Conservation (phyloP, 2,113 vertebrate species). For the Pseudorhombus dupliciocellatus region DNA sequence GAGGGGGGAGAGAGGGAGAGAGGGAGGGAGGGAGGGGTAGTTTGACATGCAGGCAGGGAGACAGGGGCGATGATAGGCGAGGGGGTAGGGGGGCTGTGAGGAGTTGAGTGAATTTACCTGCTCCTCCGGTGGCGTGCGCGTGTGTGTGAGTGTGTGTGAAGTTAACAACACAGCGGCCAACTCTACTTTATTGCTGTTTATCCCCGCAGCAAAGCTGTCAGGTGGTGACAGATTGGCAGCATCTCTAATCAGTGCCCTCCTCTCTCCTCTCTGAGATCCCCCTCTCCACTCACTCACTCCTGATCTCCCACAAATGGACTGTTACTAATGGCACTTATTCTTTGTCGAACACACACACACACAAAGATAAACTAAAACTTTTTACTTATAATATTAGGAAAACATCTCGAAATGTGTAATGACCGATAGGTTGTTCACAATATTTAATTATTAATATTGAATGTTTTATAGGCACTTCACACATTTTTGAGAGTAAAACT, state of each 20-base stretch:
- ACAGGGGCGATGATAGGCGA: constrained; percentile 67
- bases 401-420: no score
- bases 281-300: constrained; percentile 54
- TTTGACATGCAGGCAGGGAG: constrained; percentile 65
- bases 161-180: constrained; percentile 68
- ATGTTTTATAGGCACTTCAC: no score
- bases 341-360: neutral
- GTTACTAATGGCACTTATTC: constrained; percentile 38
- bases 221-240: constrained; percentile 74
- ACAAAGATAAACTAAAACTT: constrained; percentile 1
- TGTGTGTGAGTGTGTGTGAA: constrained; percentile 52
- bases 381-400: neutral
- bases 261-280: constrained; percentile 51
- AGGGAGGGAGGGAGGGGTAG: constrained; percentile 31
- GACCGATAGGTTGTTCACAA: neutral
- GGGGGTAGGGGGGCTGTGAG: constrained; percentile 28
- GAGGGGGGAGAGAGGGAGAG: constrained; percentile 20
- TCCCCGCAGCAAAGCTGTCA: constrained; percentile 78
- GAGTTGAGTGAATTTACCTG: constrained; percentile 70
- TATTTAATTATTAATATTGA: constrained; percentile 8
- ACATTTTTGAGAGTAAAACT: no score
- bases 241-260: constrained; percentile 71
- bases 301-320: constrained; percentile 56
- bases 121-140: constrained; percentile 60
- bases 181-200: constrained; percentile 78